Percentiles rank a stretch among this genome's conserved stretches.
These are phyloP conservation scores for Cotesia congregata DNA, from an alignment of 2,888 invertebrate species.

Conservation along the genomic window DNA sequence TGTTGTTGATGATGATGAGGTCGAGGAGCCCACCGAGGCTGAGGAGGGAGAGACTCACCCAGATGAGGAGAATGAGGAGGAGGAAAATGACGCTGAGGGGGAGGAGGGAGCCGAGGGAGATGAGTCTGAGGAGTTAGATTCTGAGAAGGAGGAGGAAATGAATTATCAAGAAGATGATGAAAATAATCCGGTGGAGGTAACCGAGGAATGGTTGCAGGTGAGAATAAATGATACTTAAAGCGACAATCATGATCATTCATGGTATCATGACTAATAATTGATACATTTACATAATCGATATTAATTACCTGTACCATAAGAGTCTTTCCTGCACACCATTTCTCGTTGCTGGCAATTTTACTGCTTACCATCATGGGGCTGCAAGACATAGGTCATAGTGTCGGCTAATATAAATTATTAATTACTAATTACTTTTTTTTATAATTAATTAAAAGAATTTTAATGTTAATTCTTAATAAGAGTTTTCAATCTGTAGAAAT, in stretches of 20 bases:
- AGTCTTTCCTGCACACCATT: slow-evolving; percentile 60
- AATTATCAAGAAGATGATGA: slow-evolving; percentile 63
- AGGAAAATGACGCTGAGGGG: slow-evolving; percentile 40
- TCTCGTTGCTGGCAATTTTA: slow-evolving; percentile 57
- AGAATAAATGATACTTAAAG: slow-evolving; percentile 39
- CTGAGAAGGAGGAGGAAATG: slow-evolving; percentile 33
- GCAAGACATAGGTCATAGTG: no score
- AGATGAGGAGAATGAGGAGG: slow-evolving; percentile 27
- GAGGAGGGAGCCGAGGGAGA: slow-evolving; percentile 27
- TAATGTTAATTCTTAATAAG: no score
- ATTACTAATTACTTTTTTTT: no score
- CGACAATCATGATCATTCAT: slow-evolving; percentile 24
- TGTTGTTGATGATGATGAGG: slow-evolving; percentile 26
- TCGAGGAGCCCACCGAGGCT: not conserved
- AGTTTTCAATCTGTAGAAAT: slow-evolving; percentile 57
- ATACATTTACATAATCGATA: slow-evolving; percentile 20
- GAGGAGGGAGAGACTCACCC: not conserved
- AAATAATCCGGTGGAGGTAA: slow-evolving; percentile 52
- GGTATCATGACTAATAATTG: slow-evolving; percentile 31
- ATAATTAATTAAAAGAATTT: no score
- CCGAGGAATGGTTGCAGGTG: slow-evolving; percentile 62
- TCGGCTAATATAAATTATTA: no score
- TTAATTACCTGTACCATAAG: slow-evolving; percentile 35
- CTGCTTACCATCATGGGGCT: slow-evolving; percentile 32
- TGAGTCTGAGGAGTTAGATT: no score